A percentile compares a stretch with the other conserved stretches of the same genome.
These are phyloP conservation scores for Steromphala cineraria DNA, from an alignment of 2,888 invertebrate genomes.

Conservation along the genomic window DNA sequence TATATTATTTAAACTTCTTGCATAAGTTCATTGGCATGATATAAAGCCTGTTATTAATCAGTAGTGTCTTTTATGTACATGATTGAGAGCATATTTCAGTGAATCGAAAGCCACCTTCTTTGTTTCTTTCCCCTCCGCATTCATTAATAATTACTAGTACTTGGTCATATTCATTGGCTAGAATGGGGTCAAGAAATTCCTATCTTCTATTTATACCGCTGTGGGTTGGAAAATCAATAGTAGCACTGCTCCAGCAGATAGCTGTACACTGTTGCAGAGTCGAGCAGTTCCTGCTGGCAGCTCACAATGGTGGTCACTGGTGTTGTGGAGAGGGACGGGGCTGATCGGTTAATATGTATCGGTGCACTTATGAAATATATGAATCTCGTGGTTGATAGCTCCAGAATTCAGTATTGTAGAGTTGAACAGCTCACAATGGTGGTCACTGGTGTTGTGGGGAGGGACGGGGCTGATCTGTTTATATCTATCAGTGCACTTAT, in stretches of 20 bases:
- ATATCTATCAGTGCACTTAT: not conserved
- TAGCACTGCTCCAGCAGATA: not conserved
- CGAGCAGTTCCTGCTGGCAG: too few species aligned
- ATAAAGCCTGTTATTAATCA: too few species aligned
- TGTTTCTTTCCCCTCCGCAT: too few species aligned
- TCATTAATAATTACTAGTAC: too few species aligned
- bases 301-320: too few species aligned
- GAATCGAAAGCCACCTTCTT: too few species aligned
- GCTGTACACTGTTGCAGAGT: not conserved
- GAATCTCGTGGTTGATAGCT: not conserved
- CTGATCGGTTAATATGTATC: not conserved
- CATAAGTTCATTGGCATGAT: too few species aligned
- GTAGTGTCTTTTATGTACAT: too few species aligned
- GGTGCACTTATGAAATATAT: too few species aligned
- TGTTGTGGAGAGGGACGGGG: not conserved
- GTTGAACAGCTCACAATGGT: not conserved
- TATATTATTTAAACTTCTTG: too few species aligned
- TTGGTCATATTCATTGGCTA: not conserved
- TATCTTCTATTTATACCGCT: not conserved
- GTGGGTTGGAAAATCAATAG: not conserved
- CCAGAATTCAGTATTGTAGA: not conserved
- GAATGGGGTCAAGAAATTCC: constrained; percentile 2
- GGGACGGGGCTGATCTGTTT: not conserved
- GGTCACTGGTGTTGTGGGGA: too few species aligned
- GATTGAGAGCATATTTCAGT: too few species aligned